phyloP scores from a whole-genome alignment of 2,113 vertebrate genomes.

The Myotis yumanensis region DNA sequence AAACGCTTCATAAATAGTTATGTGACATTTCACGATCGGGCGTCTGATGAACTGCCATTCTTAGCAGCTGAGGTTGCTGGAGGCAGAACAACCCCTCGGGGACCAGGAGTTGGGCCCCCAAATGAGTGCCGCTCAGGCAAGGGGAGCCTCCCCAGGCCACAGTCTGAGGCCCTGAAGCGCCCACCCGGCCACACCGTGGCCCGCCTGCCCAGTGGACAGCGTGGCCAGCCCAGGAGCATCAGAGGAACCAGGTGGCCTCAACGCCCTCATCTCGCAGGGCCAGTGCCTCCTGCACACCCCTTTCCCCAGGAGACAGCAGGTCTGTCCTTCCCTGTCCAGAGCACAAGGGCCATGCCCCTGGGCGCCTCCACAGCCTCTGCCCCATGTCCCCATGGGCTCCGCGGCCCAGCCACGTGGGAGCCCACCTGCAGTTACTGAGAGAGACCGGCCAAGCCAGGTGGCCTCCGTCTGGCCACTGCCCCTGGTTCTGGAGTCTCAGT shows the following conservation, averaged over 20 bases:
- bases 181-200: background rate
- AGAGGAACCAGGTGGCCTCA: background rate
- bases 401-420: background rate
- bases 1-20: slow-evolving; percentile 83
- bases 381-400: background rate
- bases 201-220: fast-evolving
- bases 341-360: background rate
- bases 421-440: background rate
- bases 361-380: no score
- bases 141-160: background rate
- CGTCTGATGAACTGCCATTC: slow-evolving; percentile 76
- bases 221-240: background rate
- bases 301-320: background rate
- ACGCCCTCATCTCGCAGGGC: no score
- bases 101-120: slow-evolving; percentile 74
- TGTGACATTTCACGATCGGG: slow-evolving; percentile 78
- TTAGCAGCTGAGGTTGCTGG: slow-evolving; percentile 74
- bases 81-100: slow-evolving; percentile 44
- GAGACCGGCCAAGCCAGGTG: background rate
- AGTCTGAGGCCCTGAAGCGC: background rate
- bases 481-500: background rate
- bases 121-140: slow-evolving; percentile 36
- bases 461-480: background rate
- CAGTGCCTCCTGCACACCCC: no score
- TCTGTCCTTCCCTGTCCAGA: background rate